Base-by-base conservation (phyloP, 2,113 vertebrate genomes). In the Carollia perspicillata region DNA sequence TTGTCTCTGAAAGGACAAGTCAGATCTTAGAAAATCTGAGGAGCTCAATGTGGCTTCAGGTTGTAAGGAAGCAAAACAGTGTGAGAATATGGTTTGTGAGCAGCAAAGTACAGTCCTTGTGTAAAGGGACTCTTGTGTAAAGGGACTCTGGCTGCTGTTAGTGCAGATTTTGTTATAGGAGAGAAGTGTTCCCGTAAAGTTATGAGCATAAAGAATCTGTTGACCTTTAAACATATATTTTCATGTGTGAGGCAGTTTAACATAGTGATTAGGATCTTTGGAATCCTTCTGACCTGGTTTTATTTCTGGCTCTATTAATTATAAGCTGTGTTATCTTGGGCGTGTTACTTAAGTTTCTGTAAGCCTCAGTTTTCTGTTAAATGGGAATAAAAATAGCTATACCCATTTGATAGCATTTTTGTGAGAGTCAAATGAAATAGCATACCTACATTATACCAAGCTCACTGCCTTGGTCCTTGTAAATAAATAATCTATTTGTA, bases 1-100 rank as follows among this genome's bases (percentile, higher is more conserved):
- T 47, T 75, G 51, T 89, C 85, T 95, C 89, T 53, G 84, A 90
- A 95, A 84, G 81, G 47, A 89, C 71, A 97, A 93, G 69, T 96
- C 90, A 96, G 49, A 92, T 69, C 66, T 37, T 84, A 80, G 89
- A 68, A 95, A 96, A 44, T 47, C 35, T 51, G 18, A 92, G 55
- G 23, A 80, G 35, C 26, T 5, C 51, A 28, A 2, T n/a, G 65
- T 2, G 5, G 11, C 8, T 6, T 75, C n/a, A 40, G 60, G 37
- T 17, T 84, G 2, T 63, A 18, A 94, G 66, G 37, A 95, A 93
- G 84, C 78, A 89, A 83, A 93, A 83, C 30, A 78, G 51, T 85
- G 28, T 23, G n/a, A 84, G 72, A 40, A 91, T 79, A 95, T 92
- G 18, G 44, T 93, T 87, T 89, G 33, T 95, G 58, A 90, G 17